Conservation (phyloP, 2,888 invertebrate genomes). For the Chrysolina americana region DNA sequence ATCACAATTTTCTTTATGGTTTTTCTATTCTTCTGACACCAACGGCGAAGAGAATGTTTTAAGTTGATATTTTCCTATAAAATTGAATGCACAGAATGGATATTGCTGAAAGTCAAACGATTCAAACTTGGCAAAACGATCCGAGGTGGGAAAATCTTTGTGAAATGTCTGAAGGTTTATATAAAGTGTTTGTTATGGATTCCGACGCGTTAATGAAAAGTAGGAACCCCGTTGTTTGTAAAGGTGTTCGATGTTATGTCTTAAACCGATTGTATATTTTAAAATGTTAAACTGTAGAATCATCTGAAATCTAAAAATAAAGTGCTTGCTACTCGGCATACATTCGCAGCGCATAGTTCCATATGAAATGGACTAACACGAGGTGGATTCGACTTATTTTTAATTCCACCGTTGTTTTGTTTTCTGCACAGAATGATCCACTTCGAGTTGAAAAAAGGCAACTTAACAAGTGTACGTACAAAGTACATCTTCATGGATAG, state of each 20-base stretch:
- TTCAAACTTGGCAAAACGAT: not conserved
- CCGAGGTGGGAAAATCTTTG: not conserved
- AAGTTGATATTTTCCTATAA: no score
- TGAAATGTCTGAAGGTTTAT: slow-evolving; percentile 1
- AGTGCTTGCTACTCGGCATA: slow-evolving; percentile 20
- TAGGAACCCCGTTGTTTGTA: slow-evolving; percentile 24
- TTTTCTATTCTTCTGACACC: no score
- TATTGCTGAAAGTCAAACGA: not conserved
- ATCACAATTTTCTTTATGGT: no score
- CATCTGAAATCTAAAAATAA: slow-evolving; percentile 33
- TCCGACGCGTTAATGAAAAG: slow-evolving; percentile 18
- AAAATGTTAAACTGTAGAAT: slow-evolving; percentile 25
- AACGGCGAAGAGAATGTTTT: no score
- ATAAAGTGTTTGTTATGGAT: slow-evolving; percentile 5
- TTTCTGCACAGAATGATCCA: slow-evolving; percentile 18
- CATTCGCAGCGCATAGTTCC: slow-evolving; percentile 25
- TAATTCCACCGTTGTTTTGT: slow-evolving; percentile 28
- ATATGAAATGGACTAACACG: slow-evolving; percentile 29
- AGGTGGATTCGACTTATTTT: slow-evolving; percentile 30
- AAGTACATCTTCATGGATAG: not conserved
- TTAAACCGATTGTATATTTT: slow-evolving; percentile 26
- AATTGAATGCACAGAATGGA: not conserved
- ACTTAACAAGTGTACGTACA: slow-evolving; percentile 16
- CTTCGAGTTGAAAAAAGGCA: not conserved
- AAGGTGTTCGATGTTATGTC: slow-evolving; percentile 30